Base-by-base conservation (phyloP, 2,113 vertebrate genomes). In the Epinephelus cyanopodus region DNA sequence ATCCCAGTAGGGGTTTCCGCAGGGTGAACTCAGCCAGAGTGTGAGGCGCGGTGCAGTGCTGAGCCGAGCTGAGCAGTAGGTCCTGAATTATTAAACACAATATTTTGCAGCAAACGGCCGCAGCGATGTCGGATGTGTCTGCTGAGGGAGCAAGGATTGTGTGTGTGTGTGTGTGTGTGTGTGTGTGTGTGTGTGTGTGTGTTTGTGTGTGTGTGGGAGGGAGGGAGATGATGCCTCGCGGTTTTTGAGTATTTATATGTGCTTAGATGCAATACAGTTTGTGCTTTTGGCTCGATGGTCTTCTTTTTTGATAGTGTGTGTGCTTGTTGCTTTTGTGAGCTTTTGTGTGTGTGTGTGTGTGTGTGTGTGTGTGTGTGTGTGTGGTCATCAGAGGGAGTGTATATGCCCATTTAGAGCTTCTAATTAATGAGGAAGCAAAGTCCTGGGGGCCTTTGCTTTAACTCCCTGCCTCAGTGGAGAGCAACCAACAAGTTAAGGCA, bases 1-100 rank as follows among this genome's bases (percentile, higher is more conserved):
- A 45, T 79, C 87, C 70, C 72, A 56, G 82, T 52, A 71, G 76
- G 85, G 65, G 69, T 89, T 91, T 89, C 85, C 10, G 72, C 78
- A 80, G 85, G 79, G 85, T 86, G 83, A 85, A 81, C 79, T 81
- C 78, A 85, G 80, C 69, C 79, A 73, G 73, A 84, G 81, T 77
- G 86, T 21, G 14, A 69, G 79, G 67, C 29, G 9, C 23, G 37
- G 53, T 47, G 85, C 87, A 73, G 81, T 69, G 81, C 77, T 52
- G 64, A 45, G 64, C 67, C 47, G 52, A 68, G 64, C 83, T 58
- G 79, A 79, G 83, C 85, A 72, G 87, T 64, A 61, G 87, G 65
- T 92, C 85, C 79, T 95, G 91, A 94, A 95, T 95, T 95, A 95
- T 95, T 95, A 90, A 95, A 92, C 70, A 77, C 82, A 84, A 84